These are phyloP conservation scores for Axinella damicornis DNA, from an alignment of 37 sponge, comb jelly and placozoan species.

Conservation along the genomic window DNA sequence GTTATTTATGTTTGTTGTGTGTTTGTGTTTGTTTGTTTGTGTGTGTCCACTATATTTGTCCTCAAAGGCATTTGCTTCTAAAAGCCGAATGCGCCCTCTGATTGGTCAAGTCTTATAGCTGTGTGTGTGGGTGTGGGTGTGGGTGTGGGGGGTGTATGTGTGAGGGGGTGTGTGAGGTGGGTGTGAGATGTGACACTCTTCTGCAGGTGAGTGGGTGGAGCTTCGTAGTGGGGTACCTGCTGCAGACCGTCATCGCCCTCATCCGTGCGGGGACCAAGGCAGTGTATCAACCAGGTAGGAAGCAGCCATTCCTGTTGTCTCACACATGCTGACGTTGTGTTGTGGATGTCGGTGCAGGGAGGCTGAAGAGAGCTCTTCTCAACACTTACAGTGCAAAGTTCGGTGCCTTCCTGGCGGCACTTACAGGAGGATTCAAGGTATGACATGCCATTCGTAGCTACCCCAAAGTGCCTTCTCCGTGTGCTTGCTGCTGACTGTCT, in stretches of 20 bases:
- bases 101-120: neutral
- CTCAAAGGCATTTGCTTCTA: no score
- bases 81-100: no score
- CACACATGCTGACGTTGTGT: no score
- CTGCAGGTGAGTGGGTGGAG: slow-evolving; percentile 54
- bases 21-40: no score
- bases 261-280: neutral
- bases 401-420: slow-evolving; percentile 33
- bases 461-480: neutral
- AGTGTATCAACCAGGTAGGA: neutral
- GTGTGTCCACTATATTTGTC: no score
- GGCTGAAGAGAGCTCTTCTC: slow-evolving; percentile 11
- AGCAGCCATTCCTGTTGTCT: no score
- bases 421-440: slow-evolving; percentile 48
- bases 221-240: slow-evolving; percentile 43
- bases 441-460: neutral
- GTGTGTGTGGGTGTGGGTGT: neutral
- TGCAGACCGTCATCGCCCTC: slow-evolving; percentile 15
- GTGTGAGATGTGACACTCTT: neutral
- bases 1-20: no score
- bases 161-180: no score
- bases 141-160: no score
- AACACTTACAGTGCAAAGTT: slow-evolving; percentile 29
- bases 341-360: neutral
- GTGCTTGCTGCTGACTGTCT: no score